Conservation (phyloP, 2,888 invertebrate species). For the Pristionchus arcanus region DNA sequence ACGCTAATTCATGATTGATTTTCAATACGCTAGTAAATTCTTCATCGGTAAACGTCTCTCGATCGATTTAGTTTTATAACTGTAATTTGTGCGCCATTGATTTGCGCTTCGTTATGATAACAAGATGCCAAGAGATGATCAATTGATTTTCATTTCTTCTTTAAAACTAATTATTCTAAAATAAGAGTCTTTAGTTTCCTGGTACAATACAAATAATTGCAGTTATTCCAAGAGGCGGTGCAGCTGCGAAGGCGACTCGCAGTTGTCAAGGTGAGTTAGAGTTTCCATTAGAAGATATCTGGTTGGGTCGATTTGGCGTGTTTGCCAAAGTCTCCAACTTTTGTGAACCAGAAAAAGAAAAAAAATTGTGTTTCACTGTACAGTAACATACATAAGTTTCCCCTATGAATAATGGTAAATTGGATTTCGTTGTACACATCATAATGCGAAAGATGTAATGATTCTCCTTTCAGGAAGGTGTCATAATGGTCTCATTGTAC, state of each 20-base stretch:
- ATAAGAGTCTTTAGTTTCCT: no score
- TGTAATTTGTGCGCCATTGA: not conserved
- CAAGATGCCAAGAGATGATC: no score
- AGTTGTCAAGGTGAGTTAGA: slow-evolving; percentile 57
- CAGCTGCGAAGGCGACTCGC: slow-evolving; percentile 63
- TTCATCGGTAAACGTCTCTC: no score
- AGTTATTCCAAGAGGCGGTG: slow-evolving; percentile 72
- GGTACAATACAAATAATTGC: slow-evolving; percentile 56
- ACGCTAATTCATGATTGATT: not conserved
- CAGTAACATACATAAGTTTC: not conserved
- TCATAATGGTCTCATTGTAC: slow-evolving; percentile 70
- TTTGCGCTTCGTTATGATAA: not conserved
- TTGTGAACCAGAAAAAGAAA: no score
- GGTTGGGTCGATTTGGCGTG: slow-evolving; percentile 51
- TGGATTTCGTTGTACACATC: not conserved
- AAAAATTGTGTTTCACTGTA: no score
- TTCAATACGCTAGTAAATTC: no score
- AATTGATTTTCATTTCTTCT: no score
- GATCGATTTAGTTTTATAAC: not conserved
- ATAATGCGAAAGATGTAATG: not conserved
- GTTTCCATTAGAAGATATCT: slow-evolving; percentile 62
- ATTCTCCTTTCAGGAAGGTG: slow-evolving; percentile 63
- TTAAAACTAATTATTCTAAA: no score
- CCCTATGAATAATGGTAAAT: not conserved
- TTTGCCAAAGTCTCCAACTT: no score